These are phyloP conservation scores for Eumerus sabulonum DNA, from an alignment of 2,888 invertebrate genomes.

Conservation along the genomic window DNA sequence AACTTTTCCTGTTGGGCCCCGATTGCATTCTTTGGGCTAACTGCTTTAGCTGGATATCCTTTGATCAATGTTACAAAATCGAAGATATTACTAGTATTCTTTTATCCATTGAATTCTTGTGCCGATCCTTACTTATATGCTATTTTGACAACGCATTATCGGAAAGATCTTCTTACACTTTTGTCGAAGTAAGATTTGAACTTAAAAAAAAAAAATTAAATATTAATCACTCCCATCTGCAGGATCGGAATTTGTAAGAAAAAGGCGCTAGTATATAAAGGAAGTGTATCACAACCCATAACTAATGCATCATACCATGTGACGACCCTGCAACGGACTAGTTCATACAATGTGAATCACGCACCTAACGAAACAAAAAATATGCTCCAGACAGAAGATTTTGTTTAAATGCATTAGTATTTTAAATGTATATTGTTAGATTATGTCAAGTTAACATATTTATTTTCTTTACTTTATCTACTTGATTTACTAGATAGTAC, in stretches of 20 bases:
- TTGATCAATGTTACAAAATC: constrained; percentile 90
- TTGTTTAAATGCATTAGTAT: constrained; percentile 71
- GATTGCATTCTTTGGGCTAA: constrained; percentile 92
- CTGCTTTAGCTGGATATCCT: constrained; percentile 90
- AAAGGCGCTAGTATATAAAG: constrained; percentile 80
- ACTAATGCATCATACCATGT: constrained; percentile 74
- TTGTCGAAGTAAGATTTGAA: constrained; percentile 82
- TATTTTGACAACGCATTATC: constrained; percentile 91
- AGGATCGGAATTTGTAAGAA: constrained; percentile 81
- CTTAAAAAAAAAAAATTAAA: not conserved
- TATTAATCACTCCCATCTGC: constrained; percentile 58
- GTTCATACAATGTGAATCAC: constrained; percentile 69
- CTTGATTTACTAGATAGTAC: not conserved
- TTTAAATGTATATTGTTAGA: not conserved
- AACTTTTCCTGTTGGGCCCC: constrained; percentile 93
- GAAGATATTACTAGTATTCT: constrained; percentile 91
- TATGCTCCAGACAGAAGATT: constrained; percentile 75
- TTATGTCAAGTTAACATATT: not conserved
- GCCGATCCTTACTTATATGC: constrained; percentile 96
- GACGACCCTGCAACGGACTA: constrained; percentile 72
- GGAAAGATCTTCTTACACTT: constrained; percentile 85
- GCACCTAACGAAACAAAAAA: constrained; percentile 71
- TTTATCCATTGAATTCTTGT: constrained; percentile 94
- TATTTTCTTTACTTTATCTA: not conserved
- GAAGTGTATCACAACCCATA: constrained; percentile 74